Evolutionary conservation across 2,113 vertebrate species (phyloP), one percentile per base, ranked within the genome.

Genomic region (Vulpes lagopus): DNA sequence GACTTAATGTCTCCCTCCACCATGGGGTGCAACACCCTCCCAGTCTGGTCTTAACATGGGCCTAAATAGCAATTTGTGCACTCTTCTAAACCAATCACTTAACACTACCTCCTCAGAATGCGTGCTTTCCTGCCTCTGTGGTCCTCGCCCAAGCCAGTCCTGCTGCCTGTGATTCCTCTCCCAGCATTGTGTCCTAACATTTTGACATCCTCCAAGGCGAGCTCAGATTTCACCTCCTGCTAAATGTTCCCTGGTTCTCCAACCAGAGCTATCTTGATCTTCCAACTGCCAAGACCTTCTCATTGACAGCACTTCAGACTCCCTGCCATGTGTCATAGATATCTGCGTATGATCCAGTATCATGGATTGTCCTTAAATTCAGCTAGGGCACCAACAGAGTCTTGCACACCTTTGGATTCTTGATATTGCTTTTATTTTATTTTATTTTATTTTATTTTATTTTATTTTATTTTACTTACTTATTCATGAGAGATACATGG

Each of bases 41-140:
- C 7, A 27, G 17, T 15, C 0, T 22, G 20, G 25, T n/a, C 20
- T 2, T 3, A 16, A 20, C 19, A 25, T 0, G 16, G 17, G 65
- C 27, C 10, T 32, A 19, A 53, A 74, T 19, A 32, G 43, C 22
- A 23, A 17, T 73, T 8, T 51, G 84, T 38, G 10, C 20, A 12
- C 62, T 14, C 19, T 20, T 30, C 64, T n/a, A 12, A 16, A 43
- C 59, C 8, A 73, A 9, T 73, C 95, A n/a, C 35, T 64, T n/a
- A 19, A 0, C 1, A 12, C 12, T 55, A 2, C 71, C 43, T 59
- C 20, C 69, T 62, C 43, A 27, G 23, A 76, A 86, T 9, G 0
- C 38, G 53, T 2, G 22, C 22, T 35, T 87, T 35, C 64, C 59
- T 53, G 17, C 73, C 23, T 60, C 88, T 15, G 38, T 2, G 32